These are phyloP conservation scores for Leptopilina syphax DNA, from an alignment of 2,888 invertebrate genomes.

Conservation along the genomic window DNA sequence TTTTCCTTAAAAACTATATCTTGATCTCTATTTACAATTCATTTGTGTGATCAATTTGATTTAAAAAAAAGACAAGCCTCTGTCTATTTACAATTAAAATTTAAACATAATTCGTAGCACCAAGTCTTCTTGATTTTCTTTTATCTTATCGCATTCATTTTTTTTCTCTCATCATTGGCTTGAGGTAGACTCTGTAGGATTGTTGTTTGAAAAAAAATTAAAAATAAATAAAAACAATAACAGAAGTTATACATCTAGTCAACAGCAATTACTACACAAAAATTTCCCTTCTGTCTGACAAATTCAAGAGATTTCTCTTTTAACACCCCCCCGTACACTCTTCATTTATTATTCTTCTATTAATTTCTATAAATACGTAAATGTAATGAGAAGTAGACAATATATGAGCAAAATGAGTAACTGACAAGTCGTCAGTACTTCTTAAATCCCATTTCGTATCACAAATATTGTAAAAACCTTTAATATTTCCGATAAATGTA, in stretches of 20 bases:
- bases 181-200: constrained; percentile 72
- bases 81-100: constrained; percentile 46
- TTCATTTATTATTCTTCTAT: constrained; percentile 22
- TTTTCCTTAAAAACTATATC: constrained; percentile 27
- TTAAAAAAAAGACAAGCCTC: constrained; percentile 37
- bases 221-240: constrained; percentile 52
- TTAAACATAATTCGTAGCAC: constrained; percentile 39
- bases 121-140: constrained; percentile 13
- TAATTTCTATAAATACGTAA: constrained; percentile 30
- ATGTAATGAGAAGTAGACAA: constrained; percentile 3
- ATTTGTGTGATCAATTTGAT: constrained; percentile 34
- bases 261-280: constrained; percentile 53
- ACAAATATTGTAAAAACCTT: constrained; percentile 16
- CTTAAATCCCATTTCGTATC: constrained; percentile 5
- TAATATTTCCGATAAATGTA: constrained; percentile 14
- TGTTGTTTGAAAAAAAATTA: constrained; percentile 55
- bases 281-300: constrained; percentile 14
- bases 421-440: background rate
- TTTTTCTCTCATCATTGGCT: constrained; percentile 49
- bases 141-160: background rate
- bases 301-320: constrained; percentile 33
- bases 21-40: constrained; percentile 43
- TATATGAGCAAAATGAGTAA: constrained; percentile 8
- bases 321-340: background rate
- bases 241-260: constrained; percentile 63